Percentiles rank a stretch among this genome's conserved stretches.
Conservation (phyloP, 2,888 invertebrate species). For the Mactromeris polynyma region DNA sequence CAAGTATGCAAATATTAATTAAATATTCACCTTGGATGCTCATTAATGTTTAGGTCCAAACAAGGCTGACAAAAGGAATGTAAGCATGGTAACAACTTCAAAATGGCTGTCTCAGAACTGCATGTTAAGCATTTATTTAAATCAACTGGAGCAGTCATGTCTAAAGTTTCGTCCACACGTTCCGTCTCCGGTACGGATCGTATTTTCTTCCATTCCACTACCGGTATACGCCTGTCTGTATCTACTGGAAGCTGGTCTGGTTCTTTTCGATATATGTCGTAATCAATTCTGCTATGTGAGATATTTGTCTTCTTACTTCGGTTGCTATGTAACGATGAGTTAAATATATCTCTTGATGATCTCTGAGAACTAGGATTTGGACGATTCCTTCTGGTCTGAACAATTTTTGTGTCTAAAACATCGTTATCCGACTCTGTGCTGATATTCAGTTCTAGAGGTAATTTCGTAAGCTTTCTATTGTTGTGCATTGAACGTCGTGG, state of each 20-base stretch:
- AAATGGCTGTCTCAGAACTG: slow-evolving; percentile 38
- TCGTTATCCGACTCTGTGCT: neutral
- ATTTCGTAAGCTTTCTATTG: neutral
- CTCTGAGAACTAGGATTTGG: neutral
- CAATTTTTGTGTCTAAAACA: neutral
- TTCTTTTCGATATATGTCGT: neutral
- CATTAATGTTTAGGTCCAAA: slow-evolving; percentile 29
- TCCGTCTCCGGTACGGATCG: slow-evolving; percentile 42
- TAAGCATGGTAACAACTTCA: slow-evolving; percentile 65
- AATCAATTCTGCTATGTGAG: neutral
- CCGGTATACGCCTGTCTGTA: slow-evolving; percentile 21
- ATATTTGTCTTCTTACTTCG: neutral
- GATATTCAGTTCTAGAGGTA: neutral
- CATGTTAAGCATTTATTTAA: slow-evolving; percentile 52
- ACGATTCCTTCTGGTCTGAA: neutral
- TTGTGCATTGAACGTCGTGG: neutral
- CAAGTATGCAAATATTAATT: neutral
- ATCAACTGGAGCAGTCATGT: neutral
- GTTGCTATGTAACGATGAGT: neutral
- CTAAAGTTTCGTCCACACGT: neutral
- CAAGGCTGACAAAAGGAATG: slow-evolving; percentile 62
- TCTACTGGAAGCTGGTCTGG: slow-evolving; percentile 2
- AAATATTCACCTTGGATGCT: slow-evolving; percentile 46
- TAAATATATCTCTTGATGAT: neutral
- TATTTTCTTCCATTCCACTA: slow-evolving; percentile 49